Evolutionary conservation across 2,113 vertebrate species (phyloP).

Genomic region (Hirundichthys speculiger): DNA sequence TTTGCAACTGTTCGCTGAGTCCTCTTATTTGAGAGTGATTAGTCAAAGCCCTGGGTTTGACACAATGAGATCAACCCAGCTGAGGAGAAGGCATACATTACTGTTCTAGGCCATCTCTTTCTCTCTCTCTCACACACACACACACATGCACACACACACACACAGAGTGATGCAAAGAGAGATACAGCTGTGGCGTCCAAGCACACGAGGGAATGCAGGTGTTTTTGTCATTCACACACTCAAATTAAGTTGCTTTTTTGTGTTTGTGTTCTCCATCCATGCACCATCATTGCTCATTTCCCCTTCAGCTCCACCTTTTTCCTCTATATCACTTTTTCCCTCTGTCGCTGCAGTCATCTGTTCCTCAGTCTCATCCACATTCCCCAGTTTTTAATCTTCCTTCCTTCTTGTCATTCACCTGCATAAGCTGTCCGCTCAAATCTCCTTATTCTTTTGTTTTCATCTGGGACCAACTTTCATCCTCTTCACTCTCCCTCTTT

Average conservation of each 20-base stretch:
- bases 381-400: slow-evolving; percentile 6
- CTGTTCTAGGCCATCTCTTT: slow-evolving; percentile 82
- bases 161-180: slow-evolving; percentile 9
- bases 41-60: slow-evolving; percentile 82
- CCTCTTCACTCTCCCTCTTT: slow-evolving; percentile 38
- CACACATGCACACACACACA: slow-evolving; percentile 22
- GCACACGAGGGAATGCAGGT: slow-evolving; percentile 21
- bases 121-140: too few species aligned
- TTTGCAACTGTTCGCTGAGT: slow-evolving; percentile 64
- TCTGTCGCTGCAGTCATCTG: slow-evolving; percentile 8
- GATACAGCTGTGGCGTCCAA: slow-evolving; percentile 30
- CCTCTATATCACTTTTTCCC: background rate
- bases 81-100: slow-evolving; percentile 77
- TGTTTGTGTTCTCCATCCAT: background rate
- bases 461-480: slow-evolving; percentile 52
- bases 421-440: slow-evolving; percentile 41
- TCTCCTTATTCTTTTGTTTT: slow-evolving; percentile 49
- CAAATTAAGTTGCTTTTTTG: background rate
- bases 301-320: background rate
- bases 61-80: slow-evolving; percentile 84
- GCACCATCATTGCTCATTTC: background rate
- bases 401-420: slow-evolving; percentile 38
- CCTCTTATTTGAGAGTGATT: slow-evolving; percentile 81
- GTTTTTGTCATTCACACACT: slow-evolving; percentile 17
- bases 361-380: slow-evolving; percentile 3